Base-by-base conservation (phyloP, 1,140 invertebrate species). In the Cyclargus thomasi region DNA sequence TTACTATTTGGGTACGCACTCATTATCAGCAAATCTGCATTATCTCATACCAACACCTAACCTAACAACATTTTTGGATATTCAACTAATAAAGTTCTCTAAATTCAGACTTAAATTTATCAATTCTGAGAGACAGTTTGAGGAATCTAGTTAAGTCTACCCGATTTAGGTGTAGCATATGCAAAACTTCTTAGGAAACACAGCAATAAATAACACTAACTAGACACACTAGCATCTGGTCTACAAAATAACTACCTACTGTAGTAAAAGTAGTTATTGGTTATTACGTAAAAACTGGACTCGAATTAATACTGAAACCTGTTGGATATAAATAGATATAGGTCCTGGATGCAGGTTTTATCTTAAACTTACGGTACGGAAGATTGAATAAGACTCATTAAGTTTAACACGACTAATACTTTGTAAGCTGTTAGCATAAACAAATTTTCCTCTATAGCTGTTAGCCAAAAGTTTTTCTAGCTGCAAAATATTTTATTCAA, bases 271-370 rank as follows among this genome's bases (percentile, higher is more conserved):
- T 59, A 20, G 17, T 20, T 59, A 59, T 59, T 21, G 18, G 20
- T 18, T 20, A 20, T 55, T 55, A 55, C 17, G 53, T 20, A 55
- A 59, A 59, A 59, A 59, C 55, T 21, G 3, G 55, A 59, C 55
- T 18, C 7, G 20, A 21, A 59, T 59, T 20, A 59, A 59, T 59
- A 20, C 55, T 47, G 14, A 66, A 29, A 57, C 55, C 55, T 35
- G 16, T 29, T n/a, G 6, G 20, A 29, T 62, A 53, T 62, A 36
- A 68, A 36, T 47, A 36, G 20, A 59, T 20, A 7, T 17, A 59
- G 18, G 18, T 8, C 16, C 55, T 59, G 20, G 55, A 20, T 59
- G 55, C 14, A 59, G 17, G 18, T 59, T 59, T 59, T 21, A 59
- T 18, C 17, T 20, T 1, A 4, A 59, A 59, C 55, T 47, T 1